These are phyloP conservation scores for Phasia obesa DNA, from an alignment of 2,888 invertebrate species.

Conservation along the genomic window DNA sequence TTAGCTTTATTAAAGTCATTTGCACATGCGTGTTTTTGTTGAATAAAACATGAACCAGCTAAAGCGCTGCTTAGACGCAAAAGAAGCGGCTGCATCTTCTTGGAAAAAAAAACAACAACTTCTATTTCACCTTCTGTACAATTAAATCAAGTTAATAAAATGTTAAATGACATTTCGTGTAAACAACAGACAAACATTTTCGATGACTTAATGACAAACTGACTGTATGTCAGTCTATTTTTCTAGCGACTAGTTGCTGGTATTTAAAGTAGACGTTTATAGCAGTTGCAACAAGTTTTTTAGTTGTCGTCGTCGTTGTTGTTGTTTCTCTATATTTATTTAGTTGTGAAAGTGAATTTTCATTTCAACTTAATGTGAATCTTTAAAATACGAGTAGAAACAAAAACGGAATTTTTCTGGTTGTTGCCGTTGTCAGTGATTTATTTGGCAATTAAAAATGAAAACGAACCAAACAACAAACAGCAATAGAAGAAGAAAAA, in stretches of 20 bases:
- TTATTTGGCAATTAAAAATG: constrained; percentile 69
- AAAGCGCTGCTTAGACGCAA: background rate
- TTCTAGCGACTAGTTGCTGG: constrained; percentile 37
- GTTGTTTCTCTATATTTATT: constrained; percentile 49
- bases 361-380: constrained; percentile 64
- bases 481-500: background rate
- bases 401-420: constrained; percentile 31
- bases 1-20: constrained; percentile 48
- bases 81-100: constrained; percentile 39
- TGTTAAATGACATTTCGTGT: constrained; percentile 53
- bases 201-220: constrained; percentile 22
- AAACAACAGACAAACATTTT: constrained; percentile 17
- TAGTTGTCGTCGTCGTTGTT: background rate
- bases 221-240: background rate
- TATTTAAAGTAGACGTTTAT: constrained; percentile 60
- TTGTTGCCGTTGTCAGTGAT: constrained; percentile 50
- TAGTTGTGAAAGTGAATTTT: constrained; percentile 70
- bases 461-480: constrained; percentile 47
- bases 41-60: constrained; percentile 45
- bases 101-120: background rate
- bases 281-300: constrained; percentile 51
- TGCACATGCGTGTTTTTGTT: constrained; percentile 34
- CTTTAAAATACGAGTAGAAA: constrained; percentile 46
- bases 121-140: constrained; percentile 43
- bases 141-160: constrained; percentile 50